Base-by-base conservation (phyloP, 2,113 vertebrate species). In the Aphelocoma coerulescens region DNA sequence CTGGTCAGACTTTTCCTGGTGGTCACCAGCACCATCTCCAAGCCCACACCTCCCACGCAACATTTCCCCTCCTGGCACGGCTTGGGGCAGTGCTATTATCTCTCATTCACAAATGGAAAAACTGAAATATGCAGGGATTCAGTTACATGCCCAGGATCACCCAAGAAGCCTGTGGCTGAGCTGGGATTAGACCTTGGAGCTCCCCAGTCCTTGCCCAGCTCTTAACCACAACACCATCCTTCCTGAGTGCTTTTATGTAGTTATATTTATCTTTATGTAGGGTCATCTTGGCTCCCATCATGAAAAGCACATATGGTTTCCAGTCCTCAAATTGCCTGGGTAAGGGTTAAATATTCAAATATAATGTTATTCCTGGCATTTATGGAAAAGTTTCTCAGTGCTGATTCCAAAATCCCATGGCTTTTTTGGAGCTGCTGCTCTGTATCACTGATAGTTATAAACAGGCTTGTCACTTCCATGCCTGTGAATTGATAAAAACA, bases 341-440 rank as follows among this genome's bases (percentile, higher is more conserved):
- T 96, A 97, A 96, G 93, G 96, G 96, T 97, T 96, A 96, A 97
- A 96, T 89, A 97, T 95, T 97, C 83, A 95, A 96, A 96, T 96
- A 96, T 94, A 97, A 92, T 92, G 90, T 95, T 96, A 96, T 95
- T 96, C 90, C 95, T 96, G 92, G 95, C 95, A 95, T 96, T 97
- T 97, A 95, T 94, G 86, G 95, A 96, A 33, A 95, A 92, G 73
- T 89, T 95, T 87, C 96, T 93, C 84, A 93, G 96, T 95, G 95
- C 69, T 6, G 68, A 92, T 68, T 96, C 93, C 96, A 96, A 93
- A 88, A 81, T 96, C 93, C 77, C 95, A 93, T 88, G 68, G 91
- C 76, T 93, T 81, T 92, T 91, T 78, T 61, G 44, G 88, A 88
- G 91, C 80, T 92, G 88, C 92, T 95, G 95, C 80, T 93, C 85